phyloP scores from a whole-genome alignment of 2,113 vertebrate species.

The Tautogolabrus adspersus region DNA sequence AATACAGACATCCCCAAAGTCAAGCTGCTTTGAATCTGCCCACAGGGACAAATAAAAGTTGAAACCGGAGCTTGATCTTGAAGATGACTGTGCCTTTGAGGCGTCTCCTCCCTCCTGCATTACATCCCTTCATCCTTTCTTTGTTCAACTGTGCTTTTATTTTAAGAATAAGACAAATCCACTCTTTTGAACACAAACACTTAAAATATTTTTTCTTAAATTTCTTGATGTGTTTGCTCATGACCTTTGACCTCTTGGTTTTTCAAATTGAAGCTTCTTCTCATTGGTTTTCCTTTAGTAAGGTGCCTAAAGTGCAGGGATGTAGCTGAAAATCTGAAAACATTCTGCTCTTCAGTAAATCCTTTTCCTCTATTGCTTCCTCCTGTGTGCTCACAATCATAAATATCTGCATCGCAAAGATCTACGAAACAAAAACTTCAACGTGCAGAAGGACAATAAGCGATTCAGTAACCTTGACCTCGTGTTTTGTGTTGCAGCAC shows the following conservation, averaged over 20 bases:
- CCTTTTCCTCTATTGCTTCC: background rate
- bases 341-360: background rate
- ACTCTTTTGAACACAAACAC: background rate
- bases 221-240: no score
- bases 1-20: slow-evolving; percentile 45
- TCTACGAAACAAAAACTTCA: background rate
- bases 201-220: background rate
- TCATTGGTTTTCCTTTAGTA: no score
- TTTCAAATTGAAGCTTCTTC: background rate
- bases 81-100: slow-evolving; percentile 72
- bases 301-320: no score
- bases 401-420: background rate
- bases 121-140: slow-evolving; percentile 32
- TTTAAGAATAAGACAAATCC: slow-evolving; percentile 9
- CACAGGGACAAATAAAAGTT: slow-evolving; percentile 68
- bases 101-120: slow-evolving; percentile 46
- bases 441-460: background rate
- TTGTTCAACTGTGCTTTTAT: slow-evolving; percentile 35
- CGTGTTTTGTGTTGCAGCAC: background rate
- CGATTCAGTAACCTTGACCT: slow-evolving; percentile 34
- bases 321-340: background rate
- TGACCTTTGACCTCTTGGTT: background rate
- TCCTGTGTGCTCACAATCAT: no score
- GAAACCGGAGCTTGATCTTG: slow-evolving; percentile 73
- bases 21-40: slow-evolving; percentile 47